phyloP scores from a whole-genome alignment of 1,140 invertebrate species.

The Drosophila kikkawai region DNA sequence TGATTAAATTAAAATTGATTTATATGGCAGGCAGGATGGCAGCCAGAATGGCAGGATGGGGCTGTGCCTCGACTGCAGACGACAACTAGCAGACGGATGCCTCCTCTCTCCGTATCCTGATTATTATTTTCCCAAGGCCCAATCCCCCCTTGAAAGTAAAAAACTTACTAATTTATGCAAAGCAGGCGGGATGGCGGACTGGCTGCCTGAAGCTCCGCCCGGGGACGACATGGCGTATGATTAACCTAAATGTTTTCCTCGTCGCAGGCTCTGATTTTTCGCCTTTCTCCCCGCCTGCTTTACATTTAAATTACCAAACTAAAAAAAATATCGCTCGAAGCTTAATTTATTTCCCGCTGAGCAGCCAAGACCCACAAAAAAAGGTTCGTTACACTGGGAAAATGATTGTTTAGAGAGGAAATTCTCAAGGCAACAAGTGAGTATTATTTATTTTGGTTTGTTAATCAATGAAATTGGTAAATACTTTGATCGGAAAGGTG shows the following conservation, averaged over 20 bases:
- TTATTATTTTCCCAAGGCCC: conserved; percentile 40
- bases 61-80: conserved; percentile 12
- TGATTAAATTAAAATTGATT: conserved; percentile 84
- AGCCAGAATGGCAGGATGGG: conserved; percentile 3
- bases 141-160: conserved; percentile 23
- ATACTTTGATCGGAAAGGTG: rapidly evolving
- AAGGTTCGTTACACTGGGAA: conserved; percentile 43
- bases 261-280: conserved; percentile 42
- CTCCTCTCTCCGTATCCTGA: conserved; percentile 25
- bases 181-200: conserved; percentile 42
- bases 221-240: conserved; percentile 70
- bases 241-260: conserved; percentile 69
- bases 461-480: no score
- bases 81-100: conserved; percentile 45
- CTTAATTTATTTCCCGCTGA: conserved; percentile 55
- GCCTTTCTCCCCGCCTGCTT: conserved; percentile 36
- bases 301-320: conserved; percentile 76
- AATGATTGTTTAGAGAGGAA: no score
- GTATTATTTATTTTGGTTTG: not conserved
- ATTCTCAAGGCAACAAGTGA: not conserved
- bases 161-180: conserved; percentile 82
- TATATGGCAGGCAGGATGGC: conserved; percentile 50
- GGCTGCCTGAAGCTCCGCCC: conserved; percentile 23
- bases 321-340: conserved; percentile 60
- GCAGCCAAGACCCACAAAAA: conserved; percentile 33